Evolutionary conservation across 1,140 invertebrate genomes (phyloP).

Genomic region (Cryptotermes secundus): DNA sequence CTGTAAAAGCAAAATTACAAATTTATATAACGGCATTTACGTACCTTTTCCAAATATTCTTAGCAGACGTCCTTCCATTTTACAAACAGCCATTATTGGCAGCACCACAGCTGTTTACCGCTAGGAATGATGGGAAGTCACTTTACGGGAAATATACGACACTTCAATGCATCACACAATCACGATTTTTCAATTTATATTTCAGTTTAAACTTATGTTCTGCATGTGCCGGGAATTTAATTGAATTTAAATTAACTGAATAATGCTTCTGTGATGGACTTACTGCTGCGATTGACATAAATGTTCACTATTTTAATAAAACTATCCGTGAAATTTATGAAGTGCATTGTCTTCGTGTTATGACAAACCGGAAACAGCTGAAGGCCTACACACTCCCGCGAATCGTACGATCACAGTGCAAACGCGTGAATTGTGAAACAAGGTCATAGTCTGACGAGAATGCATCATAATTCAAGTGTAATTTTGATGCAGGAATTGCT

Average conservation of each 20-base stretch:
- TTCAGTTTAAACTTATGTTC: neutral
- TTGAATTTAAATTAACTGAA: too few relatives aligned
- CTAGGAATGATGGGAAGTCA: conserved; percentile 26
- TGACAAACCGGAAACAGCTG: conserved; percentile 30
- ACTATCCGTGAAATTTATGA: neutral
- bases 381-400: conserved; percentile 29
- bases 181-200: neutral
- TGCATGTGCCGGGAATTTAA: too few relatives aligned
- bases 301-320: neutral
- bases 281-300: neutral
- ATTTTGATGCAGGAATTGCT: neutral
- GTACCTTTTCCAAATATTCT: conserved; percentile 10
- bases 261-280: too few relatives aligned
- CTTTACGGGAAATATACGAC: neutral
- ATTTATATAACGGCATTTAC: neutral
- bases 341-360: neutral
- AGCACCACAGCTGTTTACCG: conserved; percentile 33
- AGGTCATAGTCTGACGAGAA: conserved; percentile 23
- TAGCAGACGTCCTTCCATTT: conserved; percentile 29
- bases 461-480: neutral
- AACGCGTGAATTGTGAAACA: conserved; percentile 24
- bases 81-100: conserved; percentile 33
- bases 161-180: neutral
- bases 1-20: neutral
- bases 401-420: conserved; percentile 28